Conservation (phyloP, 2,888 invertebrate genomes). For the Metacarcinus magister region DNA sequence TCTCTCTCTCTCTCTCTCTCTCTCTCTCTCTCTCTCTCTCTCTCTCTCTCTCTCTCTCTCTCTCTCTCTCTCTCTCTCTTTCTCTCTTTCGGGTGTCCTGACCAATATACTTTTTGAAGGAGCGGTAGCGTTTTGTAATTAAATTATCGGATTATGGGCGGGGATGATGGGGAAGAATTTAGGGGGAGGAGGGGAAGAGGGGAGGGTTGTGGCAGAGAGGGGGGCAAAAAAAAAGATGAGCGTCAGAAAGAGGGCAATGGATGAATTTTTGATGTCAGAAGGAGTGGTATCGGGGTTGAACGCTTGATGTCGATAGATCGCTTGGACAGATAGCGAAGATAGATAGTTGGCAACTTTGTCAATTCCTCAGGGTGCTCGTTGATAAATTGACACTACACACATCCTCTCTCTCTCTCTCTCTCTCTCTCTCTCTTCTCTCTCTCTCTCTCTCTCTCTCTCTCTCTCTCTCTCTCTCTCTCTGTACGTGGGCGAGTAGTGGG, state of each 20-base stretch:
- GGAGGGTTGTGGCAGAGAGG: background rate
- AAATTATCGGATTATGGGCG: background rate
- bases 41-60: background rate
- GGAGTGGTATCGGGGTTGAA: background rate
- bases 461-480: background rate
- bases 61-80: background rate
- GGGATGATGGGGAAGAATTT: background rate
- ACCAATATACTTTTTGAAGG: background rate
- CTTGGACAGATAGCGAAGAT: conserved; percentile 14
- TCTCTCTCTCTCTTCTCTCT: conserved; percentile 27
- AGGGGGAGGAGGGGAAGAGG: background rate
- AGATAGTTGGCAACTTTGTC: conserved; percentile 26
- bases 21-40: background rate
- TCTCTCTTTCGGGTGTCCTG: background rate
- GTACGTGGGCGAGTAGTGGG: background rate
- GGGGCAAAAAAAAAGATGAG: background rate
- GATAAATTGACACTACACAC: conserved; percentile 16
- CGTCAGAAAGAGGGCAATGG: background rate
- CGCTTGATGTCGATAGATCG: background rate
- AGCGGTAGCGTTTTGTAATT: background rate
- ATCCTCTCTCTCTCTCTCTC: conserved; percentile 11
- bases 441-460: conserved; percentile 28
- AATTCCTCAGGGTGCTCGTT: background rate
- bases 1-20: background rate
- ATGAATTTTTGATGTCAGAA: background rate